phyloP scores from a whole-genome alignment of 2,797 vertebrate species.

The Antrozous pallidus region DNA sequence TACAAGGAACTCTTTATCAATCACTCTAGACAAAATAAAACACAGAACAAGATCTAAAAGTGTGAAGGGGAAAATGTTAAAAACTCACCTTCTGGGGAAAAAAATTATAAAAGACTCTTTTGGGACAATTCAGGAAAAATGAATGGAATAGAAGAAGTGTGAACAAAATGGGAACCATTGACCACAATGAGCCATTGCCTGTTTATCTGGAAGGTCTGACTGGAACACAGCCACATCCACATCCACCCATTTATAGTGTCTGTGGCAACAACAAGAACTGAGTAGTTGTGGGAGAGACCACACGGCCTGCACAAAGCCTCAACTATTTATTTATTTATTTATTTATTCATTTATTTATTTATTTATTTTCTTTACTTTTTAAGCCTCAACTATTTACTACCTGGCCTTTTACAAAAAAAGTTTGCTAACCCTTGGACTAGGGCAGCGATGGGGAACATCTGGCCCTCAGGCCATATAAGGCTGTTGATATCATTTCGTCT shows the following conservation, averaged over 20 bases:
- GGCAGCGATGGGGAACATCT: too few species aligned
- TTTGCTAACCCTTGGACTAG: background rate
- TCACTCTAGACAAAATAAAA: background rate
- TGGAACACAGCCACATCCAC: fast-evolving
- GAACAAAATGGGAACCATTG: background rate
- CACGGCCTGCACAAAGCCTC: background rate
- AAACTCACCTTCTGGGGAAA: background rate
- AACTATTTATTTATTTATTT: background rate
- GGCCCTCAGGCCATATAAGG: too few species aligned
- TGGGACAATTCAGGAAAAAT: background rate
- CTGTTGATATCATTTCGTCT: too few species aligned
- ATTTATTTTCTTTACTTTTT: too few species aligned
- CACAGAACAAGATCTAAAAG: background rate
- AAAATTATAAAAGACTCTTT: background rate
- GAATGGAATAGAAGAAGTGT: background rate
- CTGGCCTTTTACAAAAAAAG: background rate
- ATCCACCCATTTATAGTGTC: background rate
- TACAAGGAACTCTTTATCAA: background rate
- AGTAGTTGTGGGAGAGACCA: background rate
- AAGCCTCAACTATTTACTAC: background rate
- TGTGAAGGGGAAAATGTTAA: background rate
- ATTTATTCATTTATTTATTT: too few species aligned
- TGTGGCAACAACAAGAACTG: background rate
- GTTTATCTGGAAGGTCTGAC: background rate
- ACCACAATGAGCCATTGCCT: background rate